phyloP scores from a whole-genome alignment of 2,888 invertebrate genomes.

The Busseola fusca region DNA sequence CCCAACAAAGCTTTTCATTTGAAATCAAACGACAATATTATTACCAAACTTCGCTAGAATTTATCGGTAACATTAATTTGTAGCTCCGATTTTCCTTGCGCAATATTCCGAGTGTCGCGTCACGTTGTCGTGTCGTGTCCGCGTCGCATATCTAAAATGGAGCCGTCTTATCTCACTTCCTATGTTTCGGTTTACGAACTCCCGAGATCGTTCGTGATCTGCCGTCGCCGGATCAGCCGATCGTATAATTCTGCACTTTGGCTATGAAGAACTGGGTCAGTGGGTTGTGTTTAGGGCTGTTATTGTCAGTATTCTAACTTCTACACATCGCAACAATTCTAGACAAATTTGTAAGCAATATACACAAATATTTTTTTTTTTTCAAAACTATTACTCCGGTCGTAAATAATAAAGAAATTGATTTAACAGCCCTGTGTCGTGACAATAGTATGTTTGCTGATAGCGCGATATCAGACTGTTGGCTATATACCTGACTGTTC shows the following conservation, averaged over 20 bases:
- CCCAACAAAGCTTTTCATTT: slow-evolving; percentile 6
- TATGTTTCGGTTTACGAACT: slow-evolving; percentile 64
- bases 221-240: slow-evolving; percentile 63
- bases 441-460: slow-evolving; percentile 40
- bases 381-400: too few relatives aligned
- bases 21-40: slow-evolving; percentile 14
- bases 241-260: slow-evolving; percentile 64
- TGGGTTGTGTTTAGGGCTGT: slow-evolving; percentile 59
- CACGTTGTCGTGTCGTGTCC: slow-evolving; percentile 40
- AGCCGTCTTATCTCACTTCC: slow-evolving; percentile 63
- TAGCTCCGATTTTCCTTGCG: slow-evolving; percentile 7
- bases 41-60: slow-evolving; percentile 3
- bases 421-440: slow-evolving; percentile 24
- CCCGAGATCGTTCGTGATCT: slow-evolving; percentile 66
- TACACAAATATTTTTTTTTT: background rate
- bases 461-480: slow-evolving; percentile 32
- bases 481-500: slow-evolving; percentile 33
- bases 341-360: background rate
- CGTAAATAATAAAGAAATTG: background rate
- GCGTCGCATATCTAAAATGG: slow-evolving; percentile 58
- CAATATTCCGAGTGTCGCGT: slow-evolving; percentile 38
- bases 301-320: slow-evolving; percentile 34
- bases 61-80: slow-evolving; percentile 32
- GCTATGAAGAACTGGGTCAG: slow-evolving; percentile 67
- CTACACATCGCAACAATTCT: slow-evolving; percentile 7